phyloP scores from a whole-genome alignment of 2,888 invertebrate species.

The Aelia acuminata region DNA sequence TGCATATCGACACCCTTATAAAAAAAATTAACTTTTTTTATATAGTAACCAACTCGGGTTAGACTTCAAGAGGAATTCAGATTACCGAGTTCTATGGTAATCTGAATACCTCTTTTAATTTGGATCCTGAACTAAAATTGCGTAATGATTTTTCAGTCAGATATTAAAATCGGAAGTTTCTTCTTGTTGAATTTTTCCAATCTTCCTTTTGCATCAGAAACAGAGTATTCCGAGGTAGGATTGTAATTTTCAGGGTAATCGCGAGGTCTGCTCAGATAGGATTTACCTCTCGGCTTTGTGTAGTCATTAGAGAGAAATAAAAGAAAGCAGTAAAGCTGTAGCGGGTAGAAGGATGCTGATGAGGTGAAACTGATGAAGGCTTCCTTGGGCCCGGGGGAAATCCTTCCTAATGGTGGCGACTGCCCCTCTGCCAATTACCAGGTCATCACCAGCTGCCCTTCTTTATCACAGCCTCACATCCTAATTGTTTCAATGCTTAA shows the following conservation, averaged over 20 bases:
- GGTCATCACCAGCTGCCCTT: not conserved
- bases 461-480: not conserved
- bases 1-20: too few relatives aligned
- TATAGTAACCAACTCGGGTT: too few relatives aligned
- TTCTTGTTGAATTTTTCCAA: too few relatives aligned
- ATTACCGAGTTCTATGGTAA: too few relatives aligned
- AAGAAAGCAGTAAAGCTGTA: conserved; percentile 20
- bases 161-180: not conserved
- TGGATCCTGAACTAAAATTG: too few relatives aligned
- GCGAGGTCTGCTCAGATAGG: not conserved
- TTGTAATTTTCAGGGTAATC: not conserved
- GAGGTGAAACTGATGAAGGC: conserved; percentile 32
- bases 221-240: not conserved
- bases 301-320: conserved; percentile 29
- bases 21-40: too few relatives aligned
- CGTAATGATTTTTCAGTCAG: too few relatives aligned
- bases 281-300: not conserved
- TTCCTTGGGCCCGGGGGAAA: not conserved
- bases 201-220: not conserved
- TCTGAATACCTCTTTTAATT: too few relatives aligned
- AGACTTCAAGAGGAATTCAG: too few relatives aligned
- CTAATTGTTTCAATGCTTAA: not conserved
- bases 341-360: conserved; percentile 10
- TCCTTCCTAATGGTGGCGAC: conserved; percentile 30
- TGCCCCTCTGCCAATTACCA: conserved; percentile 43